These are phyloP conservation scores for Artibeus lituratus DNA, from an alignment of 2,797 vertebrate genomes.

Conservation along the genomic window DNA sequence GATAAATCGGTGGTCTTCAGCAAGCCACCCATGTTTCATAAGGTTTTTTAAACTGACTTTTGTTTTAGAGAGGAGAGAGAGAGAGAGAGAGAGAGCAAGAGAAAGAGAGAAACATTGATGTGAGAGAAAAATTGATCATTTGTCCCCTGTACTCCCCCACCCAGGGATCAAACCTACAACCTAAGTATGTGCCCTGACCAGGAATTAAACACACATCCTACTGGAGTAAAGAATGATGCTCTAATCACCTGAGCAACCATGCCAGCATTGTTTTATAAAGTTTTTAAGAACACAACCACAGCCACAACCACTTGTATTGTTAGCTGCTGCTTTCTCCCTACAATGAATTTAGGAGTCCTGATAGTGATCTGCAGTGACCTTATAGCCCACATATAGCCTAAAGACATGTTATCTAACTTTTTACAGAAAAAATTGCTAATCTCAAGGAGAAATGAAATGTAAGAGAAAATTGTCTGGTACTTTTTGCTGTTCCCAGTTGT, in stretches of 20 bases:
- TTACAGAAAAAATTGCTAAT: background rate
- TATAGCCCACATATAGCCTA: background rate
- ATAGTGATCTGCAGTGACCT: background rate
- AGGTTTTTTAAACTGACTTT: background rate
- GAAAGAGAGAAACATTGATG: background rate
- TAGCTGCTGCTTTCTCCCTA: background rate
- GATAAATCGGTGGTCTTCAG: background rate
- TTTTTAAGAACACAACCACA: background rate
- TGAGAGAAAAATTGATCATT: background rate
- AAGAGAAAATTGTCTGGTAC: background rate
- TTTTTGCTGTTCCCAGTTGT: background rate
- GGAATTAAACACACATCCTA: background rate
- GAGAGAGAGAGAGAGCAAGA: background rate
- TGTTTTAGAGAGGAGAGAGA: background rate
- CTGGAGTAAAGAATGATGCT: background rate
- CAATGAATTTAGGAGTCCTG: background rate
- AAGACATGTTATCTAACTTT: background rate
- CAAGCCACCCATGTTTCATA: background rate
- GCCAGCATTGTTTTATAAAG: background rate
- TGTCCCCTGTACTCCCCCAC: background rate
- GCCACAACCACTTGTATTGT: accelerated
- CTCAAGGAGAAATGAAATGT: background rate
- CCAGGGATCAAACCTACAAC: background rate
- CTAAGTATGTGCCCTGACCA: background rate
- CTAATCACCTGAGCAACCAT: background rate